Conservation (phyloP, 2,797 vertebrate species). For the Eulemur mongoz region DNA sequence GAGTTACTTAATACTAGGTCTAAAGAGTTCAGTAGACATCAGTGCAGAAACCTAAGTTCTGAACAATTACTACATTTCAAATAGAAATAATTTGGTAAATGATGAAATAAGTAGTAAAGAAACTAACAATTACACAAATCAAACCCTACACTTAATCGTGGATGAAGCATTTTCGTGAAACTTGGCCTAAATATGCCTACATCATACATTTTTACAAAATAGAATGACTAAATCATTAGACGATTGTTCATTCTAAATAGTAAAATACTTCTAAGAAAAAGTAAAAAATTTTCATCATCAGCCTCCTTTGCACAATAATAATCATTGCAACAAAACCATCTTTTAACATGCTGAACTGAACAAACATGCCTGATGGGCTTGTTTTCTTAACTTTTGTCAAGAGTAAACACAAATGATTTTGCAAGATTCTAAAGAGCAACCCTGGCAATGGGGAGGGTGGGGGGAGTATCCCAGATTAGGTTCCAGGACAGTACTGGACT, state of each 20-base stretch:
- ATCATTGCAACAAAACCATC: conserved; percentile 34
- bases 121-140: not conserved
- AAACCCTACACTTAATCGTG: not conserved
- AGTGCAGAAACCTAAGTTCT: not conserved
- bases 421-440: conserved; percentile 74
- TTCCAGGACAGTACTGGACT: conserved; percentile 46
- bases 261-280: conserved; percentile 51
- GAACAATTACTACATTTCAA: conserved; percentile 37
- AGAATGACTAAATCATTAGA: conserved; percentile 13
- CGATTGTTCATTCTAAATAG: not conserved
- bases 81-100: conserved; percentile 41
- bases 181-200: not conserved
- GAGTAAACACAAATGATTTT: conserved; percentile 76
- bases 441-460: not conserved
- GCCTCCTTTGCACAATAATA: conserved; percentile 43
- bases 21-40: conserved; percentile 27
- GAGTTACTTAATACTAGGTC: not conserved
- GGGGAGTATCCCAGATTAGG: conserved; percentile 57
- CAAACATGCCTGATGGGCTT: conserved; percentile 58
- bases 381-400: conserved; percentile 69
- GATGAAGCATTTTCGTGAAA: conserved; percentile 41
- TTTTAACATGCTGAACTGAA: conserved; percentile 49
- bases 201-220: conserved; percentile 40
- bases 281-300: not conserved
- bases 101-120: not conserved